Evolutionary conservation across 2,888 invertebrate genomes (phyloP).

Genomic region (Pandemis heparana): DNA sequence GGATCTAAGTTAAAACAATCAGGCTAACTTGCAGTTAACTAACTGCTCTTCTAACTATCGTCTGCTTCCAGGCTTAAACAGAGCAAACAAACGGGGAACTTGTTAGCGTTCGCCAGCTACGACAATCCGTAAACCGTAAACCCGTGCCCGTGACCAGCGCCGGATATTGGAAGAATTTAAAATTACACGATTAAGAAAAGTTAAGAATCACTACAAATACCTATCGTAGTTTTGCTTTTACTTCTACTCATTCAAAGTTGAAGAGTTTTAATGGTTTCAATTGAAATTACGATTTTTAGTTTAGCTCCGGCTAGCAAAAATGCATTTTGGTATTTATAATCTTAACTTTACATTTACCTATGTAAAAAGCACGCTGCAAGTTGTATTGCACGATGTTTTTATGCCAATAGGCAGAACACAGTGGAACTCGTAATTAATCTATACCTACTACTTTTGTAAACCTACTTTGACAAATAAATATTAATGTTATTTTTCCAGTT

Average conservation of each 20-base stretch:
- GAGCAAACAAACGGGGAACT: slow-evolving; percentile 15
- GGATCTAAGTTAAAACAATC: slow-evolving; percentile 20
- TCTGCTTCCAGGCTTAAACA: slow-evolving; percentile 15
- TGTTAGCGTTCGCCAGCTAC: slow-evolving; percentile 13
- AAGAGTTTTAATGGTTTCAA: too few relatives aligned
- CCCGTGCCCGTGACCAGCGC: background rate
- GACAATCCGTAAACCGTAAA: background rate
- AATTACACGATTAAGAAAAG: slow-evolving; percentile 14
- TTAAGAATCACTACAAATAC: slow-evolving; percentile 9
- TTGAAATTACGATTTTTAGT: too few relatives aligned
- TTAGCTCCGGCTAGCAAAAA: too few relatives aligned
- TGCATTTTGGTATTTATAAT: too few relatives aligned
- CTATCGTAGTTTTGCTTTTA: slow-evolving; percentile 5
- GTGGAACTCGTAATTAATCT: too few relatives aligned
- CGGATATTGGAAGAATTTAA: background rate
- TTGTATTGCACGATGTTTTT: too few relatives aligned
- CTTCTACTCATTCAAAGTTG: background rate
- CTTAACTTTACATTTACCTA: too few relatives aligned
- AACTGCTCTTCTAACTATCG: slow-evolving; percentile 24
- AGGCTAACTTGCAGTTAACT: slow-evolving; percentile 14
- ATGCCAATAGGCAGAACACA: too few relatives aligned
- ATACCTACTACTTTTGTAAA: too few relatives aligned
- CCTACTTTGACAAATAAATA: too few relatives aligned
- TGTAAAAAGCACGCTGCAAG: too few relatives aligned
- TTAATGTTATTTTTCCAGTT: too few relatives aligned